Base-by-base conservation (phyloP, 2,797 vertebrate species). In the Platyrinchus mystaceus region DNA sequence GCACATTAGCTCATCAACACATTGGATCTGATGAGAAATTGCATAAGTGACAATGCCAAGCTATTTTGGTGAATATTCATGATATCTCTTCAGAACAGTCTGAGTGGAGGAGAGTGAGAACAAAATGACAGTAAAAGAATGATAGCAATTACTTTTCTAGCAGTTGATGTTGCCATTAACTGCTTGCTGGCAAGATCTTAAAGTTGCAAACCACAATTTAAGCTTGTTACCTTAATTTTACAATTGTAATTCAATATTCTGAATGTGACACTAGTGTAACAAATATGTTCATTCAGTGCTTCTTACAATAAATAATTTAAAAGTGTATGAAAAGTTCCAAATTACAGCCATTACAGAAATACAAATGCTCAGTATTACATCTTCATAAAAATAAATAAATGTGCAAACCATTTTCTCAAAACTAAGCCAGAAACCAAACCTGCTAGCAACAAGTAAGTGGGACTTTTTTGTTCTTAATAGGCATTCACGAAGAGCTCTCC, bases 41-140 rank as follows among this genome's bases (percentile, higher is more conserved):
- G 66, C 84, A 9, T 58, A 95, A 96, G 73, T 59, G 91, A 92
- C 92, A 92, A 97, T 92, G 94, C 87, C 89, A 95, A 94, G 87
- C 59, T 97, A 96, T 95, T 92, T 91, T 49, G 36, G 93, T 94
- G 94, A 96, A 93, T 94, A 97, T 94, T 97, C 91, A 90, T 96
- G 91, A 94, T 84, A 89, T 93, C 66, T 83, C 87, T 73, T 53
- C 0, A 1, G 89, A 96, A 96, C 82, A 90, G 87, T 91, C 94
- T 94, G 92, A 93, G 84, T 96, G 82, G 79, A 96, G 89, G 50
- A 80, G 85, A 97, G 84, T 53, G 90, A 89, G 89, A 96, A 91
- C 73, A 97, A 95, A 96, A 91, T 90, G 93, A 97, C 91, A 97
- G 94, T 89, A 81, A 78, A 93, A 95, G 66, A 96, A 96, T 3